Evolutionary conservation across 2,888 invertebrate genomes (phyloP).

Genomic region (Julus scanicus): DNA sequence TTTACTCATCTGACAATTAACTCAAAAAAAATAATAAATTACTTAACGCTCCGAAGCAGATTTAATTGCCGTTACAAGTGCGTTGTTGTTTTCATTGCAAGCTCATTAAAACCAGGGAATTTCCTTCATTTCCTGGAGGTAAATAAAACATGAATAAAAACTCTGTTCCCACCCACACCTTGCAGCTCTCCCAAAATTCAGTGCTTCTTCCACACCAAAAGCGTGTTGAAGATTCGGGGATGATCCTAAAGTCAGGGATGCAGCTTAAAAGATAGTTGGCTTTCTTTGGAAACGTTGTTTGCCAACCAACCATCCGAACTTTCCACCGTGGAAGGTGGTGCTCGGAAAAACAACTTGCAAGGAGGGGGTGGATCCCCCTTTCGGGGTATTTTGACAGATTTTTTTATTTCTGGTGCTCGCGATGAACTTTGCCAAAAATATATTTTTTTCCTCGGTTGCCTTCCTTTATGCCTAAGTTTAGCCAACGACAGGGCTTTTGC

Average conservation of each 20-base stretch:
- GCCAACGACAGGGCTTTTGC: slow-evolving; percentile 26
- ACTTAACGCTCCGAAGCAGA: not conserved
- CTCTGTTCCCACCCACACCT: not conserved
- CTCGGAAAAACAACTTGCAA: not conserved
- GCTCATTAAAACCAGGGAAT: not conserved
- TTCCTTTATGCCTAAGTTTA: slow-evolving; percentile 49
- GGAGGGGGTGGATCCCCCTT: not conserved
- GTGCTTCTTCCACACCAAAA: not conserved
- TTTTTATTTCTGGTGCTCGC: slow-evolving; percentile 31
- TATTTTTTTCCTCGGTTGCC: not conserved
- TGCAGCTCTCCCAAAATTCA: not conserved
- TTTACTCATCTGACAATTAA: not conserved
- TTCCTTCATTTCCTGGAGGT: not conserved
- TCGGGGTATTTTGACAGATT: not conserved
- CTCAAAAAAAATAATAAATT: not conserved
- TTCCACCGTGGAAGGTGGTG: not conserved
- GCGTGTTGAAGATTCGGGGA: not conserved
- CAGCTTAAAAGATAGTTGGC: not conserved
- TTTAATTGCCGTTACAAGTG: slow-evolving; percentile 17
- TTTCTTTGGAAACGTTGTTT: not conserved
- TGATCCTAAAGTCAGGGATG: not conserved
- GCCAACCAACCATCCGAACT: not conserved
- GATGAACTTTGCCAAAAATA: slow-evolving; percentile 49
- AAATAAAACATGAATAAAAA: not conserved
- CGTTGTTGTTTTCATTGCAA: not conserved